Conservation (phyloP, 2,888 invertebrate species). For the Lycia hirtaria region DNA sequence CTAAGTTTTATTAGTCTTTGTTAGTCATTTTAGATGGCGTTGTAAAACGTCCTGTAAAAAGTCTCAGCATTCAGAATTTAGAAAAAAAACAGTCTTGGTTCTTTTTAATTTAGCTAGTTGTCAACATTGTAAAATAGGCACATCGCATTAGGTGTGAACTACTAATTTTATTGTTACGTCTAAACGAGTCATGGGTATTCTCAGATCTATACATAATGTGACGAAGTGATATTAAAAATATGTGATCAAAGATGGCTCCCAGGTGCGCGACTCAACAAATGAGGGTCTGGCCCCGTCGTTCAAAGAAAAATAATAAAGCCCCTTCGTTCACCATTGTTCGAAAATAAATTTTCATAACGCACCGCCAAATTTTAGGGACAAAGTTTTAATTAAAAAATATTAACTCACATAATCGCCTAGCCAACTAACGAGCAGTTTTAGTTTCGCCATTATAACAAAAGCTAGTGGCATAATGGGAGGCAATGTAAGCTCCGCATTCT, state of each 20-base stretch:
- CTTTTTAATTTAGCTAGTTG: too few relatives aligned
- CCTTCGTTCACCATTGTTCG: conserved; percentile 13
- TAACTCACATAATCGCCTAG: conserved; percentile 28
- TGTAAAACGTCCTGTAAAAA: too few relatives aligned
- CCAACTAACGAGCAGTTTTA: conserved; percentile 33
- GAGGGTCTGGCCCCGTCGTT: conserved; percentile 41
- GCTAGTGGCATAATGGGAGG: conserved; percentile 36
- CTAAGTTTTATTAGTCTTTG: too few relatives aligned
- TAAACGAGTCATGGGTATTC: conserved; percentile 44
- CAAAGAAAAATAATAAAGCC: conserved; percentile 23
- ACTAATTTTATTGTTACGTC: conserved; percentile 39
- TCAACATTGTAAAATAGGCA: too few relatives aligned
- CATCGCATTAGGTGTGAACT: too few relatives aligned
- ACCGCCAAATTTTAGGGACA: conserved; percentile 12
- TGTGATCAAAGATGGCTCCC: conserved; percentile 37
- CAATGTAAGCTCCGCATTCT: conserved; percentile 43
- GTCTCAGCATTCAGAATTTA: too few relatives aligned
- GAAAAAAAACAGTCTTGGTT: too few relatives aligned
- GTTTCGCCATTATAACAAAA: conserved; percentile 38
- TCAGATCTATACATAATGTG: conserved; percentile 29
- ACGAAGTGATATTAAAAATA: conserved; percentile 47
- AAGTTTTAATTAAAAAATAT: conserved; percentile 40
- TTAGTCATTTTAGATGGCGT: too few relatives aligned
- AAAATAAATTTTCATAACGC: conserved; percentile 16
- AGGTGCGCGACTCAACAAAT: conserved; percentile 39